Conservation (phyloP, 2,797 vertebrate species). For the Euthynnus affinis region DNA sequence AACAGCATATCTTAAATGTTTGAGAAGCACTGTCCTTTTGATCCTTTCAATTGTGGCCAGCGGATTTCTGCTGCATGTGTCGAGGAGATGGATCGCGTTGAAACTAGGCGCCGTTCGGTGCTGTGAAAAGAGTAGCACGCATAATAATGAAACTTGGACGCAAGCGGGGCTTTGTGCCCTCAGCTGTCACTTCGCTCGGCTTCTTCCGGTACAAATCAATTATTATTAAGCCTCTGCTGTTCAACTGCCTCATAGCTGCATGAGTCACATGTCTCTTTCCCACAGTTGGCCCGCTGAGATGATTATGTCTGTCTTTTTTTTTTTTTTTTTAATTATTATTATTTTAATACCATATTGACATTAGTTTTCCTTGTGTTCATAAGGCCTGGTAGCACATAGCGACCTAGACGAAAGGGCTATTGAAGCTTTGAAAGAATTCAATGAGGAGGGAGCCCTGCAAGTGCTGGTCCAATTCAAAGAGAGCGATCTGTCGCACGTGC, state of each 20-base stretch:
- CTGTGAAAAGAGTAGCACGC: background rate
- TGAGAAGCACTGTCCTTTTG: background rate
- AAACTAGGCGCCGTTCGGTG: background rate
- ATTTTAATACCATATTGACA: background rate
- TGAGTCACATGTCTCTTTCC: background rate
- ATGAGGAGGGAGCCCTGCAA: conserved; percentile 96
- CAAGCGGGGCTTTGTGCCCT: background rate
- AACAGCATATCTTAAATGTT: background rate
- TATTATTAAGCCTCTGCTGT: conserved; percentile 13
- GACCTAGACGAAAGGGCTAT: conserved; percentile 98
- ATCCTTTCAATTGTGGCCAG: background rate
- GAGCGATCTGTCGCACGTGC: conserved; percentile 98
- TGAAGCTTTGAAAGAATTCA: conserved; percentile 98
- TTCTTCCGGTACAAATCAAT: background rate
- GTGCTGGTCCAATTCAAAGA: conserved; percentile 98
- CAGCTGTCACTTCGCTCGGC: background rate
- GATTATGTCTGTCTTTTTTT: background rate
- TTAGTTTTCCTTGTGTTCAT: conserved; percentile 31
- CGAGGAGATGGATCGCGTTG: background rate
- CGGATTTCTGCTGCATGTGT: background rate
- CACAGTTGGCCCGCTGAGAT: background rate
- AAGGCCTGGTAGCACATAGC: conserved; percentile 96
- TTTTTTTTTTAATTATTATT: too few relatives aligned
- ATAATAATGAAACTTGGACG: background rate
- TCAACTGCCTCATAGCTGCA: background rate